A percentile compares a stretch with the other conserved stretches of the same genome.
Conservation (phyloP, 2,797 vertebrate species). For the Oryzias dopingdopingensis region DNA sequence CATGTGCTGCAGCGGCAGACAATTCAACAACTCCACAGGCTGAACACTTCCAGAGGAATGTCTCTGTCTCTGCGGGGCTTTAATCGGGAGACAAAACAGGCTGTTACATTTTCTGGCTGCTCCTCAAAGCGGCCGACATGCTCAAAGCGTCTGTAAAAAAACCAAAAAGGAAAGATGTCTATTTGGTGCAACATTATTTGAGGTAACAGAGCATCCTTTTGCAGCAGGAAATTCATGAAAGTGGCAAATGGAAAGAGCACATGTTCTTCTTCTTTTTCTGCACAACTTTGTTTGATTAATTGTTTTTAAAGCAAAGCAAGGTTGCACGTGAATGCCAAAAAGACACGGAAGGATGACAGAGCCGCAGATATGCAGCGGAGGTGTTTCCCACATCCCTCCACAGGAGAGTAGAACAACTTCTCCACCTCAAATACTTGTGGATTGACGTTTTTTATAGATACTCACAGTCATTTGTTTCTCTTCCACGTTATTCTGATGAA, state of each 20-base stretch:
- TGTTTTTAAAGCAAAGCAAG: too few relatives aligned
- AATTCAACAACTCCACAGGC: slow-evolving; percentile 43
- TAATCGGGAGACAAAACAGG: slow-evolving; percentile 39
- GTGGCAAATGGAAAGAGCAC: too few relatives aligned
- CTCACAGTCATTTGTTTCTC: slow-evolving; percentile 79
- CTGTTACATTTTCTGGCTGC: slow-evolving; percentile 11
- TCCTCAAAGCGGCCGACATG: slow-evolving; percentile 17
- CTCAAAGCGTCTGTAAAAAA: neutral
- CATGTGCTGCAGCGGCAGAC: slow-evolving; percentile 41
- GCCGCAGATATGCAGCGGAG: too few relatives aligned
- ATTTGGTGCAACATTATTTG: neutral
- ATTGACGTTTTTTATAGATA: slow-evolving; percentile 31
- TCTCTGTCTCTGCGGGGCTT: slow-evolving; percentile 41
- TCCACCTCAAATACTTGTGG: slow-evolving; percentile 2
- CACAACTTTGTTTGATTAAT: too few relatives aligned
- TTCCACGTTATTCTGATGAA: slow-evolving; percentile 16
- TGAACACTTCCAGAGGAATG: slow-evolving; percentile 56
- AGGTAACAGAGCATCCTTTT: neutral
- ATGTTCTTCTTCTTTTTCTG: too few relatives aligned
- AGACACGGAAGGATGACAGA: too few relatives aligned
- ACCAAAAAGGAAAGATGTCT: neutral
- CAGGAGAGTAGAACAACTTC: slow-evolving; percentile 16
- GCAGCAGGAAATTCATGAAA: too few relatives aligned
- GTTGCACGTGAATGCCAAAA: too few relatives aligned
- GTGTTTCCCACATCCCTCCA: neutral